A percentile compares a stretch with the other conserved stretches of the same genome.
phyloP scores from a whole-genome alignment of 2,888 invertebrate species.

The Clitarchus hookeri region DNA sequence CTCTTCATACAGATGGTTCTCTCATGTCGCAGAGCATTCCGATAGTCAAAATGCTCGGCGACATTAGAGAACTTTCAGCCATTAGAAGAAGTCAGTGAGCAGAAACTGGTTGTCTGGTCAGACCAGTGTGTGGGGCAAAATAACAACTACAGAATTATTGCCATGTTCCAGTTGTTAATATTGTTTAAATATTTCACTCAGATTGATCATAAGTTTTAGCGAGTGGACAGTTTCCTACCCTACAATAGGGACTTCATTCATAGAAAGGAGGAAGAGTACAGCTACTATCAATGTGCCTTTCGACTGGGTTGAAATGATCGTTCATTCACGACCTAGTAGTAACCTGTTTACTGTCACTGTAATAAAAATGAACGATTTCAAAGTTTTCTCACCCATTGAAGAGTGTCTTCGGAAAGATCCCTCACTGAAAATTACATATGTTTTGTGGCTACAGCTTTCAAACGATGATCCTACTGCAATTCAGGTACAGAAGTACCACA shows the following conservation, averaged over 20 bases:
- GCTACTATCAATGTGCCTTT: slow-evolving; percentile 5
- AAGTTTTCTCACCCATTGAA: slow-evolving; percentile 7
- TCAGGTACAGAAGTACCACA: background rate
- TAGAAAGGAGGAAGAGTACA: background rate
- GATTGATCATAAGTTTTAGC: background rate
- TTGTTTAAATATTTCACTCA: background rate
- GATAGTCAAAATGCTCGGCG: no score
- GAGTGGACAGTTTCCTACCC: slow-evolving; percentile 12
- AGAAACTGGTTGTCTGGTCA: background rate
- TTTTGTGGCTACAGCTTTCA: background rate
- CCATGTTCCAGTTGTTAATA: background rate
- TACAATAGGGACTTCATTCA: background rate
- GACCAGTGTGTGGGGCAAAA: slow-evolving; percentile 18
- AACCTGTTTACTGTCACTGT: background rate
- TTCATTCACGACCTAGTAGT: background rate
- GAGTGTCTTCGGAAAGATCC: background rate
- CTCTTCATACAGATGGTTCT: no score
- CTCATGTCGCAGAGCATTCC: no score
- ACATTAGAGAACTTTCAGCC: background rate
- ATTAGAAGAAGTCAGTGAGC: background rate
- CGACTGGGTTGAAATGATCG: slow-evolving; percentile 17
- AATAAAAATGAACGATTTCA: background rate
- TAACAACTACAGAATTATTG: background rate
- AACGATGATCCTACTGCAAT: slow-evolving; percentile 3
- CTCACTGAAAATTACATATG: slow-evolving; percentile 4